Base-by-base conservation (phyloP, 64 coral and sea anemone species). In the Exaiptasia diaphana region DNA sequence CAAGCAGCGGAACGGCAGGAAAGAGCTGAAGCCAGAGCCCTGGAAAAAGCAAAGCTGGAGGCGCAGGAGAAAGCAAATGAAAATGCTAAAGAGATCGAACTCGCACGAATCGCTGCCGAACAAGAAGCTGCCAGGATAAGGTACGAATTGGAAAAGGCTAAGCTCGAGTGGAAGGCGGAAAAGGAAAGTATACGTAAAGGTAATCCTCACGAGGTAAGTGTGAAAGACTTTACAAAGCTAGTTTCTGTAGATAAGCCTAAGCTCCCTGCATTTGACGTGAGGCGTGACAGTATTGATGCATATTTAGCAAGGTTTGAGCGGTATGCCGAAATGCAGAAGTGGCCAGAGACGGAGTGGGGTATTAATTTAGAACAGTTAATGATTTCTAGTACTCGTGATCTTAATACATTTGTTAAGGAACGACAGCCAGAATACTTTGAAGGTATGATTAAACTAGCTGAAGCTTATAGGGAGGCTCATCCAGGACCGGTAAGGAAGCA, bases 361-460 rank as follows among this genome's bases (percentile, higher is more conserved):
- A 44, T 72, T 24, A 82, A 50, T 60, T 45, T 92, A 0, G 74
- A 80, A 40, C 89, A 91, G 18, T 60, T 91, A 21, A 50, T 93
- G 1, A 18, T 52, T 24, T 82, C 77, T 0, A 74, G 76, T 36
- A 24, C 76, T 11, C 50, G 60, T 30, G 83, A 93, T 4, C 12
- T 93, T 1, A 20, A 54, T 29, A 53, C 75, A 37, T 79, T 67
- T 31, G 37, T 86, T 0, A 41, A 76, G 6, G 90, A 92, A 27
- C 73, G 82, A 15, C 29, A 42, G 1, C 72, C 67, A 8, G 28
- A 21, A 3, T 67, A 48, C 14, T 18, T 93, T 0, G 39, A 41
- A 20, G 43, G 39, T 13, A 55, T 86, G 5, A 43, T 71, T 12
- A 86, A 64, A 20, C 27, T 79, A 14, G 82, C 89, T 25, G 65